Percentiles rank a stretch among this genome's conserved stretches.
Evolutionary conservation across 2,113 vertebrate species (phyloP).

Genomic region (Raja brachyura): DNA sequence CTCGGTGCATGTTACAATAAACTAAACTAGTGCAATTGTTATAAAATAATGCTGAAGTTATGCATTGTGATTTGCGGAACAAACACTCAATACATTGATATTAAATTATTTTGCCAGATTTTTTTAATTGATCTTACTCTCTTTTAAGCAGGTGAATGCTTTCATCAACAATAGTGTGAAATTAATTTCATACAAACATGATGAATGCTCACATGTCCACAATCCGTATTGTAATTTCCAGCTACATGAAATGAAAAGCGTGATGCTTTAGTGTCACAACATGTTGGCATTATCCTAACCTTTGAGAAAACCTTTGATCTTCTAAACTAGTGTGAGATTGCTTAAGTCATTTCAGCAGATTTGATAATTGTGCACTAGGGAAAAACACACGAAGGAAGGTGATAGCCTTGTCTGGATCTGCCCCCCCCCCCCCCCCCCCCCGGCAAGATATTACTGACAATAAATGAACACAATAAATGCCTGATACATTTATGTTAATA

Average conservation of each 20-base stretch:
- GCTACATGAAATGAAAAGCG: background rate
- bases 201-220: background rate
- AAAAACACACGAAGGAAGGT: background rate
- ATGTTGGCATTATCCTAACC: background rate
- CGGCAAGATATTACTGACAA: background rate
- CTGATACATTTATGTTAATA: background rate
- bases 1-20: too few relatives aligned
- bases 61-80: background rate
- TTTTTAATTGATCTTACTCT: background rate
- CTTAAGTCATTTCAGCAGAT: background rate
- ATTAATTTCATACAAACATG: background rate
- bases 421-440: too few relatives aligned
- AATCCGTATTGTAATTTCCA: background rate
- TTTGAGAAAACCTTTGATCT: conserved; percentile 11
- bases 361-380: background rate
- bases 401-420: background rate
- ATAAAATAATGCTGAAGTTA: background rate
- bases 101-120: background rate
- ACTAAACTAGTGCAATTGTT: background rate
- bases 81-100: background rate
- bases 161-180: background rate
- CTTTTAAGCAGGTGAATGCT: background rate
- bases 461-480: background rate
- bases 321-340: background rate
- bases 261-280: background rate